phyloP scores from a whole-genome alignment of 2,113 vertebrate species.

The Theristicus caerulescens region DNA sequence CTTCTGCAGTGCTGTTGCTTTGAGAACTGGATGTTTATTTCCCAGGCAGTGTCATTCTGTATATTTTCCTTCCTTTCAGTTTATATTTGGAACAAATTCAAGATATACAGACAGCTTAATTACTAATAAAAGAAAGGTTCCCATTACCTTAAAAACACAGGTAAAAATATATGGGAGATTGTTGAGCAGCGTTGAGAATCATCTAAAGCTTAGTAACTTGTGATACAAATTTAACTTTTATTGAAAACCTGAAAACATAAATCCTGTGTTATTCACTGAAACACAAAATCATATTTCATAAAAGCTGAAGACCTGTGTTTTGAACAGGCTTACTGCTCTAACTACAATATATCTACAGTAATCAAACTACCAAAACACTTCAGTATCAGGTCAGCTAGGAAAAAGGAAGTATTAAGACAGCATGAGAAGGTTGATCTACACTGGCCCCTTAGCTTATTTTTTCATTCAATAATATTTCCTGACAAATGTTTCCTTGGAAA shows the following conservation, averaged over 20 bases:
- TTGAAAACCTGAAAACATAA: not conserved
- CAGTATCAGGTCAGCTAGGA: not conserved
- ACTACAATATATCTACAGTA: not conserved
- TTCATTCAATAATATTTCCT: not conserved
- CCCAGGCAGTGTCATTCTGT: not conserved
- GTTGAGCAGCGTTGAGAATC: not conserved
- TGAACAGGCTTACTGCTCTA: not conserved
- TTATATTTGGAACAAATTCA: not conserved
- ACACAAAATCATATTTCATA: not conserved
- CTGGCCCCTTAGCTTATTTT: not conserved
- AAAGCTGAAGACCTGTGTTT: not conserved
- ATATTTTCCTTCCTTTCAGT: not conserved
- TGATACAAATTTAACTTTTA: not conserved
- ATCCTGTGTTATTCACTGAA: not conserved
- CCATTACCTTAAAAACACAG: not conserved
- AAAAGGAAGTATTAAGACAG: not conserved
- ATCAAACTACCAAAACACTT: not conserved
- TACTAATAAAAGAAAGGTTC: not conserved
- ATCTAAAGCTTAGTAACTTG: not conserved
- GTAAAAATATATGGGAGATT: accelerated
- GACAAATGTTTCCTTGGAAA: not conserved
- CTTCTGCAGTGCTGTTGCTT: not conserved
- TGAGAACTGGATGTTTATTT: not conserved
- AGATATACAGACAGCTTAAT: not conserved
- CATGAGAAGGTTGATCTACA: not conserved